These are phyloP conservation scores for Patiria pectinifera DNA, from an alignment of 53 echinoderm and acorn worm species.

Conservation along the genomic window DNA sequence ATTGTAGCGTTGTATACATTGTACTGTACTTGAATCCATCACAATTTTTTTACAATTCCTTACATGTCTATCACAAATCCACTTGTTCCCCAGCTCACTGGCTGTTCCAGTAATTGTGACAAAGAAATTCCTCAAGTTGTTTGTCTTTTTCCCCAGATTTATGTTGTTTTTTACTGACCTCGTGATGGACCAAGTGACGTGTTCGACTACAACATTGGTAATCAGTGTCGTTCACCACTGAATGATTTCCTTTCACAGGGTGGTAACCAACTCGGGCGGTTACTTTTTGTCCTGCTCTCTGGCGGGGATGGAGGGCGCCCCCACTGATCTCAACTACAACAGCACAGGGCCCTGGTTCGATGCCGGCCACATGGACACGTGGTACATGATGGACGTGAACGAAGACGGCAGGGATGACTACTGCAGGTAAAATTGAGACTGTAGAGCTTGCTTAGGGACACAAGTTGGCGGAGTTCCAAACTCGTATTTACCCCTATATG, in stretches of 20 bases:
- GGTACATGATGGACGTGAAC: conserved; percentile 91
- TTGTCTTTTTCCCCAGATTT: too few relatives aligned
- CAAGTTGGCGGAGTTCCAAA: too few relatives aligned
- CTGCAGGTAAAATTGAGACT: conserved; percentile 73
- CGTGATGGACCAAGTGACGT: too few relatives aligned
- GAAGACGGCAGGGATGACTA: conserved; percentile 90
- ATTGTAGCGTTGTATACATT: too few relatives aligned
- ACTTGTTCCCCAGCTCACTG: too few relatives aligned
- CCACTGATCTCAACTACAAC: conserved; percentile 64
- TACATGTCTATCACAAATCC: too few relatives aligned
- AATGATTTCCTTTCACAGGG: conserved; percentile 11
- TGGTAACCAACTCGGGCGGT: conserved; percentile 25
- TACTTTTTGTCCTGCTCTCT: conserved; percentile 52
- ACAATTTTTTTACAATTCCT: too few relatives aligned
- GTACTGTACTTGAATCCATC: too few relatives aligned
- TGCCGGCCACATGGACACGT: conserved; percentile 79
- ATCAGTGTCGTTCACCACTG: background rate
- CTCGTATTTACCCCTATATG: background rate
- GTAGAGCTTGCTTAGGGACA: background rate
- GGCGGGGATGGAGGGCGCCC: conserved; percentile 42
- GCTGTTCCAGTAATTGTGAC: too few relatives aligned
- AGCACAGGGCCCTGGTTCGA: conserved; percentile 82
- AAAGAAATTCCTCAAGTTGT: too few relatives aligned
- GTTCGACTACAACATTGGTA: too few relatives aligned
- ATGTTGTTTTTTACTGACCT: too few relatives aligned